Base-by-base conservation (phyloP, 2,797 vertebrate species). In the Babyrousa celebensis region DNA sequence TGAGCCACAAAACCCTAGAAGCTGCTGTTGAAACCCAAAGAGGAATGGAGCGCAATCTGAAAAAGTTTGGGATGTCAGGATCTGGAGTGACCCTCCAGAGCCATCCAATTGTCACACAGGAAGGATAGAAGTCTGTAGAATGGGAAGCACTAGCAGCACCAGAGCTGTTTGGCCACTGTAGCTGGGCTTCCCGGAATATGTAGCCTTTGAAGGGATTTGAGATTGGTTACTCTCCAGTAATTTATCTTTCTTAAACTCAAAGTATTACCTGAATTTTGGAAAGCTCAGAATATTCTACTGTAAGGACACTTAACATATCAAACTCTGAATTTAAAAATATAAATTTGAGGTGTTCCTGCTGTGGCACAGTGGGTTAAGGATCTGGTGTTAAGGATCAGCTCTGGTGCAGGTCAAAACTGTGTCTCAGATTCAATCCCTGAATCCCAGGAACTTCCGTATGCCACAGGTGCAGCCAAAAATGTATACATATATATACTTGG, bases 251-350 rank as follows among this genome's bases (percentile, higher is more conserved):
- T 74, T 58, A 20, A 92, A 10, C 27, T 54, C 23, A 70, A 52
- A 58, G 20, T 70, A 52, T 63, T 63, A 54, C 14, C 23, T 85
- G 32, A 36, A 79, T 58, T 79, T 20, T 58, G 72, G 63, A 84
- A 87, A 89, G 7, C 17, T 52, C 12, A 10, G 36, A 68, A 29
- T 67, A 67, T 67, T 80, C 54, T 40, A 43, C 74, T 62, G 7
- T 84, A 82, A 78, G 27, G 36, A 87, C 43, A 89, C 56, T 75
- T 82, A 52, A 63, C 15, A 40, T 56, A 87, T 12, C 52, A 52
- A 87, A 52, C 72, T 88, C 52, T 75, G 90, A 68, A 68, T 72
- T 70, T 85, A 63, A 63, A 85, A 85, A 63, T 63, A 82, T 12
- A 82, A 89, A 92, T 77, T 32, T 71, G 85, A 48, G 43, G 43